Evolutionary conservation across 2,113 vertebrate genomes (phyloP).

Genomic region (Syngnathoides biaculeatus): DNA sequence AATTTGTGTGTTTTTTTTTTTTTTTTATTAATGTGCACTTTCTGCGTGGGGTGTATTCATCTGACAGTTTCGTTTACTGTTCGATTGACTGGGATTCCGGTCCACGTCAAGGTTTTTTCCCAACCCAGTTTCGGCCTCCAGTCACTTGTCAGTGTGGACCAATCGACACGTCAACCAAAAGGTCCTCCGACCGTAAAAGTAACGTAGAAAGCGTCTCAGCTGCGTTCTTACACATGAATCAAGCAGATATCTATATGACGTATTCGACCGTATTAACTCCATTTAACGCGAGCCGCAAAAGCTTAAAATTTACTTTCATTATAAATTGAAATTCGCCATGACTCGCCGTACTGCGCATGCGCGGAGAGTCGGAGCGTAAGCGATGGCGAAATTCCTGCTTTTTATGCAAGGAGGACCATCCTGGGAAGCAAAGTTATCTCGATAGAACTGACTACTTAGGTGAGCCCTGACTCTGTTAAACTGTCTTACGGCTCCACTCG

Average conservation of each 20-base stretch:
- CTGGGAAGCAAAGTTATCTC: constrained; percentile 57
- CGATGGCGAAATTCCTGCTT: constrained; percentile 65
- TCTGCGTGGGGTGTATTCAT: not conserved
- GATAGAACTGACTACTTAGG: constrained; percentile 30
- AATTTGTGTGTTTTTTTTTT: not conserved
- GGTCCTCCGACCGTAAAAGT: constrained; percentile 7
- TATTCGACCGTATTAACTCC: too few species aligned
- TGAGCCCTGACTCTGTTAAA: not conserved
- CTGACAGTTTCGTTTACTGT: not conserved
- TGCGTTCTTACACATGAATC: not conserved
- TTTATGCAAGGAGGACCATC: constrained; percentile 44
- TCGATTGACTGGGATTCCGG: not conserved
- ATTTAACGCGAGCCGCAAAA: not conserved
- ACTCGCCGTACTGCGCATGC: constrained; percentile 52
- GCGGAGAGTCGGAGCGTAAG: constrained; percentile 34
- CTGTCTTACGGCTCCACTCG: not conserved
- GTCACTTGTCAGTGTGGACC: not conserved
- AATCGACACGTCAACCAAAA: constrained; percentile 46
- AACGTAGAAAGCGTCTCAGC: not conserved
- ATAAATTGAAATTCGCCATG: constrained; percentile 45
- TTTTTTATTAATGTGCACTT: not conserved
- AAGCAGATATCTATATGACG: fast-evolving
- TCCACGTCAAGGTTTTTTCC: not conserved
- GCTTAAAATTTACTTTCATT: constrained; percentile 8
- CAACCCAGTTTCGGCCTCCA: not conserved